These are phyloP conservation scores for Hippolais icterina DNA, from an alignment of 2,113 vertebrate genomes.

Conservation along the genomic window DNA sequence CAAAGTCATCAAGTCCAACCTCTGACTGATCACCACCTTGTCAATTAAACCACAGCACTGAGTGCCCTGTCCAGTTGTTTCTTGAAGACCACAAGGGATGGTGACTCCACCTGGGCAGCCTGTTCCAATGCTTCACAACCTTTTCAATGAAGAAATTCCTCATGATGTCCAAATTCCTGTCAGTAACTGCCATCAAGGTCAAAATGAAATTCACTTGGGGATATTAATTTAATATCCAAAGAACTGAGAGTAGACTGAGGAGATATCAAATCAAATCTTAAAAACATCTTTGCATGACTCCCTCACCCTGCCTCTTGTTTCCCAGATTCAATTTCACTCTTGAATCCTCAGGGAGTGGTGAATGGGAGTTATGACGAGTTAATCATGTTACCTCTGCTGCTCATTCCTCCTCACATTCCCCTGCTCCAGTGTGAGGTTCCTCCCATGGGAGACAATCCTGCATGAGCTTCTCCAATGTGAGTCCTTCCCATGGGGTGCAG, in stretches of 20 bases:
- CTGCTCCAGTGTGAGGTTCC: neutral
- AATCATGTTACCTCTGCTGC: no score
- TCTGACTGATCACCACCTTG: neutral
- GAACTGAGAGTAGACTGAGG: neutral
- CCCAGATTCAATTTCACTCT: neutral
- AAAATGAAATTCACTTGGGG: neutral
- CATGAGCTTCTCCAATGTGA: neutral
- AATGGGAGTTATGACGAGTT: neutral
- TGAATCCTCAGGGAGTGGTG: neutral
- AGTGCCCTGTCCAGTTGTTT: rapidly evolving
- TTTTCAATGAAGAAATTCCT: neutral
- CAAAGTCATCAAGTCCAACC: rapidly evolving
- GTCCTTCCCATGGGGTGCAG: neutral
- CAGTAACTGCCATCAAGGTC: neutral
- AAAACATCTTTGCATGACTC: rapidly evolving
- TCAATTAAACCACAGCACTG: neutral
- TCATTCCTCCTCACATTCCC: neutral
- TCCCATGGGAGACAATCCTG: neutral
- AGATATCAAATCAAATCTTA: neutral
- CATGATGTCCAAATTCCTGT: neutral
- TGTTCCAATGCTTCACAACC: neutral
- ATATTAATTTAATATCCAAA: neutral
- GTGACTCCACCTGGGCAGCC: neutral
- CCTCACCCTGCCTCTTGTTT: neutral
- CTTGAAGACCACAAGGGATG: neutral